Percentiles rank a stretch among this genome's conserved stretches.
Evolutionary conservation across 2,888 invertebrate species (phyloP).

Genomic region (Vandiemenella viatica): DNA sequence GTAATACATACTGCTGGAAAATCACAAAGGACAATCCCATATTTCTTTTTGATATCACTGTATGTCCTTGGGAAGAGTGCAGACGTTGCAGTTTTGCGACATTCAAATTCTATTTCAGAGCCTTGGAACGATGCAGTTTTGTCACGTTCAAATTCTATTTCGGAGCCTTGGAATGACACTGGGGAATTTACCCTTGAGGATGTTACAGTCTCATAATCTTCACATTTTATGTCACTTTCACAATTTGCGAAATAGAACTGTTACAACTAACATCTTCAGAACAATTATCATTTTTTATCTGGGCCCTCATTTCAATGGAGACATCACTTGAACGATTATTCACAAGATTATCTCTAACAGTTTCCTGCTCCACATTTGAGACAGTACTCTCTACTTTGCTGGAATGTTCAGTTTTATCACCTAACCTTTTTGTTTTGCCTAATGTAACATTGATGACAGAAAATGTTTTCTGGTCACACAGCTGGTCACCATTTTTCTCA

Average conservation of each 20-base stretch:
- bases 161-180: not conserved
- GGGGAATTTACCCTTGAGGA: not conserved
- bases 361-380: too few relatives aligned
- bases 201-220: not conserved
- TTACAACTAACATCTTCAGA: not conserved
- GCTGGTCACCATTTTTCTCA: too few relatives aligned
- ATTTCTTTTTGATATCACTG: constrained; percentile 24
- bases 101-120: not conserved
- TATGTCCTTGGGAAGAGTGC: constrained; percentile 24
- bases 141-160: not conserved
- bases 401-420: too few relatives aligned
- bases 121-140: not conserved
- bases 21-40: constrained; percentile 26
- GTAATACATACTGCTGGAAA: constrained; percentile 18
- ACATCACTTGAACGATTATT: too few relatives aligned
- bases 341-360: too few relatives aligned
- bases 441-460: too few relatives aligned
- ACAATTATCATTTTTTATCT: too few relatives aligned
- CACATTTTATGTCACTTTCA: not conserved
- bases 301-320: too few relatives aligned
- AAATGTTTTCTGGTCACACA: too few relatives aligned
- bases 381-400: too few relatives aligned
- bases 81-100: not conserved
- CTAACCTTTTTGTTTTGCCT: too few relatives aligned
- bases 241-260: not conserved